Base-by-base conservation (phyloP, 1,140 invertebrate genomes). In the Geopemphigus sp. region DNA sequence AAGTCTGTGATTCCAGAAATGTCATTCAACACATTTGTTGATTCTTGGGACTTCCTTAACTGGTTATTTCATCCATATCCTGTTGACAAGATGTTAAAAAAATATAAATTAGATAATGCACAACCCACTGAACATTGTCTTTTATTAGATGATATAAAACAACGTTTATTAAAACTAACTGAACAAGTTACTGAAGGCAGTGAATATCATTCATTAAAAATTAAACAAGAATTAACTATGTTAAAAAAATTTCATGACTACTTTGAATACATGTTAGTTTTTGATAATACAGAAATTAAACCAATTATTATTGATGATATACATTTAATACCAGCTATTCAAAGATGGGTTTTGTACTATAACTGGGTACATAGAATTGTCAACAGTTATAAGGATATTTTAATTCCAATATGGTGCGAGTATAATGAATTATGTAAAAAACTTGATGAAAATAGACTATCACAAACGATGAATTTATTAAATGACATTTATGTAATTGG, bases 191-290 rank as follows among this genome's bases (percentile, higher is more conserved):
- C 74, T 12, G 56, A 78, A 19, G 74, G 74, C 5, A 78, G 74
- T 50, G 74, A 78, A 47, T 78, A 78, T 63, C 74, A 78, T 26
- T 78, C 74, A 61, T 61, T 78, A 47, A 78, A 78, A 78, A 50
- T 61, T 12, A 59, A 59, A 78, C 56, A 66, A 50, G 83, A 88
- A 88, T 92, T 0, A 88, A 61, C 74, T 11, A 29, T 78, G 11
- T 14, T 78, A 15, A 78, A 78, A 8, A 81, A 68, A 32, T 68
- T 81, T 59, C 19, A 57, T 61, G 56, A 81, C 17, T 54, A 81
- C 12, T 81, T 70, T 68, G 72, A 81, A 19, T 57, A 50, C 17
- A 72, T 81, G 57, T 61, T 63, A 50, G 19, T 59, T 50, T 73
- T 61, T 59, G 12, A 73, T 70, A 56, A 39, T 17, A 8, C 32